phyloP scores from a whole-genome alignment of 2,113 vertebrate genomes.

The Neotragus moschatus region DNA sequence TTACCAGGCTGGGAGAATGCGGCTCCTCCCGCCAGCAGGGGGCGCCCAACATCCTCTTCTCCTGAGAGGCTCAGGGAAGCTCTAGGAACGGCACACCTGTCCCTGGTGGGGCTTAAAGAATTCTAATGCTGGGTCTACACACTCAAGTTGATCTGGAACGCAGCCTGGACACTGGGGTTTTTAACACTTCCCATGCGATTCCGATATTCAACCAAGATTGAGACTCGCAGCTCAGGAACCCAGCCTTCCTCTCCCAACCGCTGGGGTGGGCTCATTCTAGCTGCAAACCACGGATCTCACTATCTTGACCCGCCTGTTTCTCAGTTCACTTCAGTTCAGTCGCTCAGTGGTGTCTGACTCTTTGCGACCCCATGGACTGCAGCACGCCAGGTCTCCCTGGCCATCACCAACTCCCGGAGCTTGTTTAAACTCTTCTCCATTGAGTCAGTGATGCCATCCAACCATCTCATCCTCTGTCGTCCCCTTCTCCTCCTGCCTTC shows the following conservation, averaged over 20 bases:
- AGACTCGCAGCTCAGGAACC: not conserved
- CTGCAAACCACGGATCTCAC: accelerated
- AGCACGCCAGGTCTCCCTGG: no score
- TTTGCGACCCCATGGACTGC: no score
- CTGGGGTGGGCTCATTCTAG: not conserved
- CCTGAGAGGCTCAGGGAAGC: not conserved
- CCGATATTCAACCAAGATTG: not conserved
- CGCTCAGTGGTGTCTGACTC: no score
- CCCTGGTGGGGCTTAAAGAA: not conserved
- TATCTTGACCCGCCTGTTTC: not conserved
- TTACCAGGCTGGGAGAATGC: no score
- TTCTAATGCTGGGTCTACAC: not conserved
- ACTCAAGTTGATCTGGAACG: not conserved
- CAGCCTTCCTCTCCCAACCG: not conserved
- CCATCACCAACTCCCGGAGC: no score
- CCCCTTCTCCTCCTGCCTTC: no score
- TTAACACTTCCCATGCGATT: not conserved
- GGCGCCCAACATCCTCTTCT: not conserved
- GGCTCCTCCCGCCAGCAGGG: not conserved
- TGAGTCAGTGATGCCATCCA: no score
- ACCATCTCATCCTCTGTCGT: no score
- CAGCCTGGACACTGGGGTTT: not conserved
- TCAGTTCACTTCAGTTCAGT: no score
- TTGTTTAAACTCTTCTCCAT: no score
- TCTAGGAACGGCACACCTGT: not conserved